Base-by-base conservation (phyloP, 2,888 invertebrate species). In the Dryomyza anilis region DNA sequence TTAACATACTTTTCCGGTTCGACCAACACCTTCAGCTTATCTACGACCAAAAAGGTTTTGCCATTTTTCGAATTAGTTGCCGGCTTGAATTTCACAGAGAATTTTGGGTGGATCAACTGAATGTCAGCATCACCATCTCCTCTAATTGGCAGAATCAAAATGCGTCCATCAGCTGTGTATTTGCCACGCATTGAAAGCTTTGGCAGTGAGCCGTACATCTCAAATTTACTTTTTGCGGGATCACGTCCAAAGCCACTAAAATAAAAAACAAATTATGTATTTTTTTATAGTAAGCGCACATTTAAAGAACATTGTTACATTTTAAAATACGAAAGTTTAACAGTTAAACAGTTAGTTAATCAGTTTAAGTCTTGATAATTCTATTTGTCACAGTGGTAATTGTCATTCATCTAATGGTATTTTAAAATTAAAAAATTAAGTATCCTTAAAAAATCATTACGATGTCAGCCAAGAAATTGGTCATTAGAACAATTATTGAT, bases 131-230 rank as follows among this genome's bases (percentile, higher is more conserved):
- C 73, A 27, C 85, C 85, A 68, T 79, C 78, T 14, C 85, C 85
- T 29, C 78, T 77, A 52, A 85, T 84, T 27, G 85, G 84, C 39
- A 85, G 73, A 39, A 85, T 78, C 14, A 85, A 73, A 39, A 85
- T 82, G 29, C 81, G 82, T 45, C 85, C 85, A 67, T 81, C 78
- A n/a, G 84, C 81, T 3, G 66, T 73, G 70, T 85, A 85, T 65
- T 78, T 78, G 33, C 81, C 79, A 16, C 73, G 76, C 46, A 82
- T 46, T 21, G 58, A 62, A 16, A 82, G 66, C 46, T 78, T 82
- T 8, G 79, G 80, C 1, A 82, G 72, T 3, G 69, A 70, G 36
- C 80, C 81, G 60, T 82, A 78, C 69, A 83, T 71, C 70, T 83
- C 83, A 36, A 78, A 83, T 73, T 83, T 83, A 55, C 78, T 81